These are phyloP conservation scores for Uropsilus gracilis DNA, from an alignment of 2,113 vertebrate species.

Conservation along the genomic window DNA sequence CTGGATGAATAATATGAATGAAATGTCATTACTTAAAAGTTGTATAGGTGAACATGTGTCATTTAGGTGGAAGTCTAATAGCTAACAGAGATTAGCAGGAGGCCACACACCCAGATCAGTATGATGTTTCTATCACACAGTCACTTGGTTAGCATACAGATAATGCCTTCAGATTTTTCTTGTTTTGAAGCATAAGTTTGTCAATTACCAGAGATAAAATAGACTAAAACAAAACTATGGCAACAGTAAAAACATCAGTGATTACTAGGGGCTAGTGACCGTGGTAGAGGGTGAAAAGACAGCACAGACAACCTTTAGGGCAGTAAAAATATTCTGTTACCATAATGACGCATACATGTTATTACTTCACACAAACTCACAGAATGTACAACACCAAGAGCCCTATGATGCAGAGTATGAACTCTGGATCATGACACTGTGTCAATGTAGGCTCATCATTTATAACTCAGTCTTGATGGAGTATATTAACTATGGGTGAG, in stretches of 20 bases:
- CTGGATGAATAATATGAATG: background rate
- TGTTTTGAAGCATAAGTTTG: background rate
- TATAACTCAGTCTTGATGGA: background rate
- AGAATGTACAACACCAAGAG: background rate
- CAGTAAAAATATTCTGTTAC: background rate
- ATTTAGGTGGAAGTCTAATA: background rate
- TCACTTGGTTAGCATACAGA: background rate
- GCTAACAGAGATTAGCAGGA: background rate
- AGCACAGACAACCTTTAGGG: background rate
- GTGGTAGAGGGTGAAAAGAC: background rate
- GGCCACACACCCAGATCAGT: background rate
- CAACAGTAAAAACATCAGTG: background rate
- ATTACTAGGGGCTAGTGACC: background rate
- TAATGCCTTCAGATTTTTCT: background rate
- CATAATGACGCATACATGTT: background rate
- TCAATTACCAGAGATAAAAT: constrained; percentile 36
- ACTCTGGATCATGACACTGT: background rate
- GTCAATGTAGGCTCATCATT: background rate
- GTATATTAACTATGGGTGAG: background rate
- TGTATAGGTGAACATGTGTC: background rate
- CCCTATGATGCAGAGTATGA: background rate
- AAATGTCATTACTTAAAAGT: background rate
- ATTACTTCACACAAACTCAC: background rate
- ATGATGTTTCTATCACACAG: background rate
- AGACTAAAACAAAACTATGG: background rate